Base-by-base conservation (phyloP, 2,888 invertebrate species). In the Leucozona laternaria region DNA sequence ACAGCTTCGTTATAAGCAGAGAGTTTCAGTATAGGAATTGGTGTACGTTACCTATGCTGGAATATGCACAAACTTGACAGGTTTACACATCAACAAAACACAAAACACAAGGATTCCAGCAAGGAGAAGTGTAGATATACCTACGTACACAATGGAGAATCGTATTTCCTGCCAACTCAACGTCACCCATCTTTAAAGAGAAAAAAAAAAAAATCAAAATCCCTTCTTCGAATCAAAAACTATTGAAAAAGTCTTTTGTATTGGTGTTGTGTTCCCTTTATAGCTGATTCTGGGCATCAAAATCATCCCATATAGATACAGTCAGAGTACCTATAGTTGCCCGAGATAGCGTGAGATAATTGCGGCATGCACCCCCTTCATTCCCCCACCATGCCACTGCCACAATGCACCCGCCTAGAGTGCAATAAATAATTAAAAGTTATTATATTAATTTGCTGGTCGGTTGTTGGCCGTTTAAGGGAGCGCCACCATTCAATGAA, bases 381-480 rank as follows among this genome's bases (percentile, higher is more conserved):
- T 15, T 25, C 28, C 22, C 22, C 0, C 15, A 15, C 15, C 53
- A 43, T 76, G 57, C 86, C 86, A 70, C 77, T n/a, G n/a, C n/a
- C n/a, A n/a, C n/a, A n/a, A n/a, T n/a, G n/a, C n/a, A n/a, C n/a
- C n/a, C n/a, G n/a, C 81, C 50, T 15, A 37, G 40, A 78, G 70
- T 75, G 86, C 73, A 78, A 72, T 71, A 75, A 86, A 86, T 86
- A 86, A 86, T 86, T 82, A 78, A 86, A 79, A 86, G 73, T 82
- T 86, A 82, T 86, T 79, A 86, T 81, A 75, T 82, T 86, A 82
- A 86, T 82, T 86, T 78, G 82, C 73, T 58, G 71, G 71, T 60
- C 55, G 71, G 60, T 77, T 77, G 81, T 68, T 60, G 81, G 85
- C 40, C 78, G 53, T 53, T 77, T 77, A 66, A 58, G 53, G 64